Conservation (phyloP, 2,797 vertebrate genomes). For the Epinephelus coioides region DNA sequence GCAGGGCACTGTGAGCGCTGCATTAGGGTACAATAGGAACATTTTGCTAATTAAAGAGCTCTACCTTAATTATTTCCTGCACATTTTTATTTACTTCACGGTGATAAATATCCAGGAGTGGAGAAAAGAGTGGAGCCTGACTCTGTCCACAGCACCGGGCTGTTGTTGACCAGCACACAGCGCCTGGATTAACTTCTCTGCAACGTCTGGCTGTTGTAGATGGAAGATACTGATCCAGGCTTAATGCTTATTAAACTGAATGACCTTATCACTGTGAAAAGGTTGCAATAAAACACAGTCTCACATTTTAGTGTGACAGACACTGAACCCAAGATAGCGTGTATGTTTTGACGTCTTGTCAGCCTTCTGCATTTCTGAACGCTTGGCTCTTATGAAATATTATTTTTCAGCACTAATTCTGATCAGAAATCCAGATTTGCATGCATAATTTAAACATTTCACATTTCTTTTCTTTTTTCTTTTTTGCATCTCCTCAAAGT, state of each 20-base stretch:
- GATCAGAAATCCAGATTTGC: not conserved
- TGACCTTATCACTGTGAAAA: slow-evolving; percentile 77
- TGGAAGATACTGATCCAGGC: slow-evolving; percentile 78
- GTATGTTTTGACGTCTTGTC: slow-evolving; percentile 7
- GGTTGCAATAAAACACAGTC: slow-evolving; percentile 52
- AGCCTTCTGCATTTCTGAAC: not conserved
- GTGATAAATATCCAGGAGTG: slow-evolving; percentile 9
- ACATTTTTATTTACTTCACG: not conserved
- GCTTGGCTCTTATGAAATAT: not conserved
- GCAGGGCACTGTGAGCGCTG: not conserved
- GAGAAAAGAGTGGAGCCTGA: slow-evolving; percentile 5
- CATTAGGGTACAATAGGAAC: not conserved
- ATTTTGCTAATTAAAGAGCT: not conserved
- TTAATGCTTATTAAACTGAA: slow-evolving; percentile 80
- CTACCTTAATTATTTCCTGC: slow-evolving; percentile 3
- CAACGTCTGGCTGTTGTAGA: slow-evolving; percentile 45
- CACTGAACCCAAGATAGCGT: slow-evolving; percentile 17
- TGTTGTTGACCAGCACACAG: slow-evolving; percentile 37
- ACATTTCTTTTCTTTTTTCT: not conserved
- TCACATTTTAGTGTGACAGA: slow-evolving; percentile 35
- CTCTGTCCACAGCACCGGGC: not conserved
- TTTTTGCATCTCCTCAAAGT: slow-evolving; percentile 1
- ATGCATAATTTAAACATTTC: not conserved
- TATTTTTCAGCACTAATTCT: not conserved
- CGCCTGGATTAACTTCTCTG: slow-evolving; percentile 73